Evolutionary conservation across 1,140 invertebrate genomes (phyloP), one percentile per base, ranked within the genome.

Genomic region (Colletes gigas): DNA sequence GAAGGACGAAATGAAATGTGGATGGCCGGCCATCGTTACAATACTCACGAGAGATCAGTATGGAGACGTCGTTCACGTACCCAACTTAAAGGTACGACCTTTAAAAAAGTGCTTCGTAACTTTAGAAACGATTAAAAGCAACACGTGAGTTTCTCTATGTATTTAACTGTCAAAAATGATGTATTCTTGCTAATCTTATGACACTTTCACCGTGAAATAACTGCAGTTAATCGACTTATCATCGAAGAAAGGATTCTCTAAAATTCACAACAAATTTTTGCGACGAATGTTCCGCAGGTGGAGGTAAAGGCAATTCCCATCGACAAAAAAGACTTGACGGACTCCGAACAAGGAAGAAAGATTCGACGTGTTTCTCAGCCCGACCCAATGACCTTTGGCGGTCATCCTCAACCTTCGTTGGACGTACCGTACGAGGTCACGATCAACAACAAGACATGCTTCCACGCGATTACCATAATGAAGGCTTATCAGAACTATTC

Each of bases 401-500:
- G 96, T 14, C 94, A 96, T 81, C 95, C 95, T 10, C 94, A 94
- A 44, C 96, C 97, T 0, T 94, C 95, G 15, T 94, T 97, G 14
- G 96, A 98, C 57, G 94, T 96, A 10, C 95, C 96, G 0, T 99
- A 98, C 93, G 97, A 98, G 92, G 95, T 97, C 0, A 98, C 97
- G 0, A 95, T 98, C 54, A 96, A 96, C 81, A 98, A 99, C 88
- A 98, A 97, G 91, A 98, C 98, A 96, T 96, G 97, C 84, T 99
- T 98, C 92, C 97, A 99, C 93, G 96, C 98, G 4, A 99, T 99
- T 78, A 98, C 97, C 7, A 97, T 98, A 83, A 98, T 98, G 97
- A 97, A 97, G 93, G 96, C 96, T 0, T 99, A 98, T 93, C 97
- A 98, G 87, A 97, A 98, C 90, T 99, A 98, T 89, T 99, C 98